Evolutionary conservation across 2,113 vertebrate species (phyloP).

Genomic region (Grallaria varia): DNA sequence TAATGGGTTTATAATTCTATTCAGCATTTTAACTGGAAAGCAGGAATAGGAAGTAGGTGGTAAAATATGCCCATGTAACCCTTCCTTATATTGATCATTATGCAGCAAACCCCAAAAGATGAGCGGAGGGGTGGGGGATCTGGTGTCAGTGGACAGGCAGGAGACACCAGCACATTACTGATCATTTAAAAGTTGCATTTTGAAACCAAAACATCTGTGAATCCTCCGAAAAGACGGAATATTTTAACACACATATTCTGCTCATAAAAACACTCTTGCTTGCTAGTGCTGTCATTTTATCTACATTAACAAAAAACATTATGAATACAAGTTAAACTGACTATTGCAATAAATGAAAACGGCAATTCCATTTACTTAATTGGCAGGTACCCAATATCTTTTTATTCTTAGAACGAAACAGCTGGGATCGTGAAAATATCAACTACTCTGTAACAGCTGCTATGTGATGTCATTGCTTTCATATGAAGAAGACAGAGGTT

Average conservation of each 20-base stretch:
- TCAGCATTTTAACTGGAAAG: constrained; percentile 69
- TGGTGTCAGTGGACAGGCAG: background rate
- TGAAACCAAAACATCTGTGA: background rate
- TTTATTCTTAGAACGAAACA: constrained; percentile 35
- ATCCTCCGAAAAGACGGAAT: background rate
- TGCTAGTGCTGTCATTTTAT: constrained; percentile 40
- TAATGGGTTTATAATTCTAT: constrained; percentile 73
- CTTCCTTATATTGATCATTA: constrained; percentile 40
- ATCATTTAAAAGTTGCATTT: background rate
- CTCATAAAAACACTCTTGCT: background rate
- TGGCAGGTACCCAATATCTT: constrained; percentile 36
- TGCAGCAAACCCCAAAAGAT: constrained; percentile 30
- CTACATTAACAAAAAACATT: constrained; percentile 46
- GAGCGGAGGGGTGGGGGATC: background rate
- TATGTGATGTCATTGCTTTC: background rate
- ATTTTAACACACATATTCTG: constrained; percentile 13
- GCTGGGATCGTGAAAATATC: constrained; percentile 14
- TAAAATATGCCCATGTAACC: background rate
- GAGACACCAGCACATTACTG: background rate
- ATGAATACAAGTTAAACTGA: constrained; percentile 44
- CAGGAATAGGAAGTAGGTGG: constrained; percentile 41
- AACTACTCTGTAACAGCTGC: background rate
- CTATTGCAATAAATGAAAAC: constrained; percentile 37
- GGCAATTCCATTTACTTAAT: constrained; percentile 46
- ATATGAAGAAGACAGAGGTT: background rate